A percentile compares a stretch with the other conserved stretches of the same genome.
Conservation (phyloP, 2,113 vertebrate species). For the Corythaeola cristata region DNA sequence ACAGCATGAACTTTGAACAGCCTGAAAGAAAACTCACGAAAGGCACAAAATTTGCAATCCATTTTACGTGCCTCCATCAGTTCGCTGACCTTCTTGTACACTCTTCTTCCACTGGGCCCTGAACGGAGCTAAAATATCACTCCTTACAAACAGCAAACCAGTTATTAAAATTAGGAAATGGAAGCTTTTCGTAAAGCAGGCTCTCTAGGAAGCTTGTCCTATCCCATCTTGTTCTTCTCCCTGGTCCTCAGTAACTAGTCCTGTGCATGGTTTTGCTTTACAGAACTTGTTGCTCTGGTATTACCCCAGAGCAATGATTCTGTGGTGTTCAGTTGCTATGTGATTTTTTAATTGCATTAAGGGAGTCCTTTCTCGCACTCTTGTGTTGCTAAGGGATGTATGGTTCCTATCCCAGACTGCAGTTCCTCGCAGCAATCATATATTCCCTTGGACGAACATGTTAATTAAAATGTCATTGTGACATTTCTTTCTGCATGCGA, state of each 20-base stretch:
- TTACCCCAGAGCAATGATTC: neutral
- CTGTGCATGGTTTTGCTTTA: neutral
- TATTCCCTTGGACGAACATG: neutral
- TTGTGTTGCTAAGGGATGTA: neutral
- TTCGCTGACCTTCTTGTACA: neutral
- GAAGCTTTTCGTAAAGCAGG: neutral
- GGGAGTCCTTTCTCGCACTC: neutral
- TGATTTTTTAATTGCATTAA: neutral
- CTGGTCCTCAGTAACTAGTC: neutral
- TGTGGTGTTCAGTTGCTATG: neutral
- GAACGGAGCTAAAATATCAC: neutral
- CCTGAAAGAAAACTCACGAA: neutral
- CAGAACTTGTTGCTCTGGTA: neutral
- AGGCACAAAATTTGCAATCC: neutral
- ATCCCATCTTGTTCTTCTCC: neutral
- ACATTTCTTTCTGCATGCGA: slow-evolving; percentile 31
- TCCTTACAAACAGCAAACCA: neutral
- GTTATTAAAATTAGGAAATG: neutral
- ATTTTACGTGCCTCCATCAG: neutral
- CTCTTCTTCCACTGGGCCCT: neutral
- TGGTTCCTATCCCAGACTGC: neutral
- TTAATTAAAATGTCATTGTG: slow-evolving; percentile 66
- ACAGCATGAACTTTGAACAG: neutral
- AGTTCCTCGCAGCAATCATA: neutral
- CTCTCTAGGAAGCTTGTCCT: neutral